These are phyloP conservation scores for Dinomys branickii DNA, from an alignment of 2,113 vertebrate species.

Conservation along the genomic window DNA sequence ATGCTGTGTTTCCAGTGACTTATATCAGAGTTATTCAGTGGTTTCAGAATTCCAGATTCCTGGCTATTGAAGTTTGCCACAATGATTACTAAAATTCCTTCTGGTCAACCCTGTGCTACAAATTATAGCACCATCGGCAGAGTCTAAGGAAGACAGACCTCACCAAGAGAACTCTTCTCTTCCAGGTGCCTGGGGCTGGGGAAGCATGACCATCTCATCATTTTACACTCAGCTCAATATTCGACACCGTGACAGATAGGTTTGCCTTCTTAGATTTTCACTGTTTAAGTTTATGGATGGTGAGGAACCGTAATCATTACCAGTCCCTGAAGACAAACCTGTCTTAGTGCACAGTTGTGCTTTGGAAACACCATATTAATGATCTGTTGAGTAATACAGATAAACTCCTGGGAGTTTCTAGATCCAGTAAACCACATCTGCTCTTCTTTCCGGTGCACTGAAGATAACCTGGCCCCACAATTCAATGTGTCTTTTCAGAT, in stretches of 20 bases:
- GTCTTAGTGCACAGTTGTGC: not conserved
- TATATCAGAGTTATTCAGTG: not conserved
- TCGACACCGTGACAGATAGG: not conserved
- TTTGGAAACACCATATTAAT: constrained; percentile 41
- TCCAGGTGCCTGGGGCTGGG: not conserved
- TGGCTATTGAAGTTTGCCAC: not conserved
- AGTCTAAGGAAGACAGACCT: not conserved
- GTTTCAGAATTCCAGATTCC: constrained; percentile 35
- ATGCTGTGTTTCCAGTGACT: not conserved
- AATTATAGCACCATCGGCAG: accelerated
- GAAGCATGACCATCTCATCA: not conserved
- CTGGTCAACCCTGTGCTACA: not conserved
- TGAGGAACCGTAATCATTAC: not conserved
- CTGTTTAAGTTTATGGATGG: constrained; percentile 29
- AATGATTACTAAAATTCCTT: not conserved
- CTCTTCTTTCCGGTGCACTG: not conserved
- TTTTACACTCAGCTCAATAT: not conserved
- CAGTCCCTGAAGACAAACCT: not conserved
- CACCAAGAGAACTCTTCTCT: not conserved
- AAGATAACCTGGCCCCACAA: not conserved
- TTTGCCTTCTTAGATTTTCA: constrained; percentile 26
- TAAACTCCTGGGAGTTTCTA: not conserved
- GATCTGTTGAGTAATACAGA: constrained; percentile 35
- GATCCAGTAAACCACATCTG: constrained; percentile 27
- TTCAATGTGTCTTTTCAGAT: constrained; percentile 1